Base-by-base conservation (phyloP, 2,113 vertebrate species). In the Semicossyphus pulcher region DNA sequence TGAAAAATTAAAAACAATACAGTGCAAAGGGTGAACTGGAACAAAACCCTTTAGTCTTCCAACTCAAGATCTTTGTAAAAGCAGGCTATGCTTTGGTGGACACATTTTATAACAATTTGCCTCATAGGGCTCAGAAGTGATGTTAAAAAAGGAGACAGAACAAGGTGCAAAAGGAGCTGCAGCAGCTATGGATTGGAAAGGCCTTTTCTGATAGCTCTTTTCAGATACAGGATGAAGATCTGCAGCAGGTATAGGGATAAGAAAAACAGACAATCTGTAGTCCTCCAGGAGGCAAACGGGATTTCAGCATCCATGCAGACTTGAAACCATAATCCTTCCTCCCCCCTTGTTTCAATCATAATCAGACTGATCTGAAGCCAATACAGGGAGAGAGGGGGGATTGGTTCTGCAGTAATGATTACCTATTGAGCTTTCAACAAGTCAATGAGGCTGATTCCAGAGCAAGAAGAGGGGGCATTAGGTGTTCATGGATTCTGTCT, bases 381-480 rank as follows among this genome's bases (percentile, higher is more conserved):
- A 0, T 66, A 23, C 16, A 5, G 29, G 56, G 28, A 15, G 4
- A 0, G 20, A 42, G 32, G 10, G 51, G 18, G 5, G 10, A 25
- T 29, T 66, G 20, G 42, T 21, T 60, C 44, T 58, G 36, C 36
- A 61, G 23, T 52, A 25, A 32, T 61, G 31, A 66, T 23, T 47
- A 29, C 28, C 70, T 18, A 58, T 34, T 15, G 14, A 79, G 41
- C 32, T 31, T 69, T 64, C 25, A 74, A 63, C 26, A 66, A 59
- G 20, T 26, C 51, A 1, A 20, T 63, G n/a, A 47, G 39, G 18
- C 7, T 81, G 49, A 71, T 10, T 70, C 47, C 34, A 47, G 14
- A 72, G 20, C 9, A 2, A 28, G 23, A 52, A 15, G 15, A 48
- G 15, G 12, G 21, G 21, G 21, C 36, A 80, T 31, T 23, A 34